Percentiles rank a stretch among this genome's conserved stretches.
phyloP scores from a whole-genome alignment of 2,888 invertebrate genomes.

The Lasioglossum marginatum region DNA sequence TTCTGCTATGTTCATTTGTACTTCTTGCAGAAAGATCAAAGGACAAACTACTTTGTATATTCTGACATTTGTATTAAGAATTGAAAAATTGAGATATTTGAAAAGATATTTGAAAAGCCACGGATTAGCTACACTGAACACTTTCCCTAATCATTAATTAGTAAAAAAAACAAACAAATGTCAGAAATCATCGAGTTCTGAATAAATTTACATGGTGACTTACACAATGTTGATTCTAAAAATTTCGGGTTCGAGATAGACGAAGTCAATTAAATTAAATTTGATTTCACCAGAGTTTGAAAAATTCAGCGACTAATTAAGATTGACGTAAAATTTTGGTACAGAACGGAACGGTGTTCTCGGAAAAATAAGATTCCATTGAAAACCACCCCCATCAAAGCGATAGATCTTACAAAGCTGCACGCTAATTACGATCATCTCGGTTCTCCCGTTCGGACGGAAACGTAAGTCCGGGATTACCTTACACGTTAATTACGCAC shows the following conservation, averaged over 20 bases:
- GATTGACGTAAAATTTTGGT: not conserved
- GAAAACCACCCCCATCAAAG: conserved; percentile 25
- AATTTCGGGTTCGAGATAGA: not conserved
- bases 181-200: not conserved
- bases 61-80: not conserved
- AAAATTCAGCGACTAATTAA: not conserved
- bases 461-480: conserved; percentile 67
- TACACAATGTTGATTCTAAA: not conserved
- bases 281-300: not conserved
- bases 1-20: not conserved
- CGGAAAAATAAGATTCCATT: conserved; percentile 9
- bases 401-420: conserved; percentile 53
- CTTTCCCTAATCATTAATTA: not conserved
- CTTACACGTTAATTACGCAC: conserved; percentile 70
- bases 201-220: not conserved
- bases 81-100: no score
- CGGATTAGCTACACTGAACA: no score
- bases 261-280: not conserved
- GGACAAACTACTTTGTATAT: not conserved
- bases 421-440: conserved; percentile 60
- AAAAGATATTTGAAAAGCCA: not conserved
- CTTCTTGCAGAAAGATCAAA: not conserved
- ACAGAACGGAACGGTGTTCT: not conserved
- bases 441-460: conserved; percentile 55
- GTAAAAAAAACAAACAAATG: not conserved